These are phyloP conservation scores for Saguinus midas DNA, from an alignment of 2,113 vertebrate species.

Conservation along the genomic window DNA sequence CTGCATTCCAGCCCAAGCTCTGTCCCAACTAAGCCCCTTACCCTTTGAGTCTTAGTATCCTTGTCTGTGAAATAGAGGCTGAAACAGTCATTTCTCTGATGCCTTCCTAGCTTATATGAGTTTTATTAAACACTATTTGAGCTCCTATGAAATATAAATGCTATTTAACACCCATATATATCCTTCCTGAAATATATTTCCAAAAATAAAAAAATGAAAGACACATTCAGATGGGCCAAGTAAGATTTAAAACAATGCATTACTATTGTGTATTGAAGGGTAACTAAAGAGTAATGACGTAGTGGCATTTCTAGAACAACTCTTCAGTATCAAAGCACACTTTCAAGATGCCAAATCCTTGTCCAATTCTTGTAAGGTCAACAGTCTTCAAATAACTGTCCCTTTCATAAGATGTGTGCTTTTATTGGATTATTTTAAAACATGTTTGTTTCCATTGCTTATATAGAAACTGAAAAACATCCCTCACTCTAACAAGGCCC, in stretches of 20 bases:
- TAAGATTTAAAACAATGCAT: constrained; percentile 48
- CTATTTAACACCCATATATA: background rate
- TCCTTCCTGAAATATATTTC: constrained; percentile 50
- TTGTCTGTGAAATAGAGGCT: background rate
- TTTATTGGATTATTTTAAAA: constrained; percentile 72
- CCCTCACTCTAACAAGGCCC: constrained; percentile 68
- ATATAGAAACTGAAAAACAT: constrained; percentile 67
- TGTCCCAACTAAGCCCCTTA: background rate
- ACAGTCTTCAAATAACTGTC: constrained; percentile 22
- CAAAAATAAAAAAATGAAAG: constrained; percentile 62
- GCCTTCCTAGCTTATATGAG: background rate
- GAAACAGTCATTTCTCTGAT: background rate
- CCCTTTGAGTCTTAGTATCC: background rate
- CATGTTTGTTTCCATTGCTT: constrained; percentile 51
- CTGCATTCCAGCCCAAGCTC: background rate
- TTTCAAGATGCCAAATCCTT: constrained; percentile 68
- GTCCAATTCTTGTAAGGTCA: constrained; percentile 54
- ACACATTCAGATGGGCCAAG: constrained; percentile 11
- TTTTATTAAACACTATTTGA: constrained; percentile 30
- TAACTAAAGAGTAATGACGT: background rate
- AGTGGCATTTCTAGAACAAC: constrained; percentile 63
- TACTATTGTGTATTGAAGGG: background rate
- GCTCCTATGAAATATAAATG: background rate
- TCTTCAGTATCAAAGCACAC: constrained; percentile 36
- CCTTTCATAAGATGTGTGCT: constrained; percentile 66